Conservation (phyloP, 2,888 invertebrate genomes). For the Perizoma affinitatum region DNA sequence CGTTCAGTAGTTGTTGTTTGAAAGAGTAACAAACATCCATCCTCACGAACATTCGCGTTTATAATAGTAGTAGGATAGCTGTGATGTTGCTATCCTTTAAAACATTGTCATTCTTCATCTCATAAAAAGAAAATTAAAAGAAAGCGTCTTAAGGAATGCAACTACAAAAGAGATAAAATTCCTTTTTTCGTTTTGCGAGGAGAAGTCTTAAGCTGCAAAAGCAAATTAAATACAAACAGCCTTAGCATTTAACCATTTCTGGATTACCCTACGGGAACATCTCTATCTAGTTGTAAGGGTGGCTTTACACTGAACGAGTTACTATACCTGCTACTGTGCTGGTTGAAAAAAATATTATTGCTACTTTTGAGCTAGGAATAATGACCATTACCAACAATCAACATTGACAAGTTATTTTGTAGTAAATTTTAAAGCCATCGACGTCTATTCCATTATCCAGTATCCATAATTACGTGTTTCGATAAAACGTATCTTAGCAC, state of each 20-base stretch:
- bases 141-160: constrained; percentile 10
- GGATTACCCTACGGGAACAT: constrained; percentile 25
- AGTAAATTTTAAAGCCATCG: too few relatives aligned
- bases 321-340: not conserved
- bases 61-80: too few relatives aligned
- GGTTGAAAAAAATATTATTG: too few relatives aligned
- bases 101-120: not conserved
- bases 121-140: constrained; percentile 10
- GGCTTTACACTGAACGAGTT: constrained; percentile 13
- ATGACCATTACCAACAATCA: too few relatives aligned
- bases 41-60: too few relatives aligned
- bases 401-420: too few relatives aligned
- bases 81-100: not conserved
- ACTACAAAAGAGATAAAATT: constrained; percentile 21
- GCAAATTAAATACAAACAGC: constrained; percentile 38
- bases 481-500: too few relatives aligned
- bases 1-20: too few relatives aligned
- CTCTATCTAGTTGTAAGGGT: constrained; percentile 3
- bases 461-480: too few relatives aligned
- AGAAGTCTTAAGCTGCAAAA: constrained; percentile 31
- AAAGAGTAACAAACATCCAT: too few relatives aligned
- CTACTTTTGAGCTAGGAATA: too few relatives aligned
- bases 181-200: constrained; percentile 12
- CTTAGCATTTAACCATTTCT: constrained; percentile 30
- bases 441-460: too few relatives aligned